phyloP scores from a whole-genome alignment of 2,113 vertebrate genomes.

The Motacilla alba region DNA sequence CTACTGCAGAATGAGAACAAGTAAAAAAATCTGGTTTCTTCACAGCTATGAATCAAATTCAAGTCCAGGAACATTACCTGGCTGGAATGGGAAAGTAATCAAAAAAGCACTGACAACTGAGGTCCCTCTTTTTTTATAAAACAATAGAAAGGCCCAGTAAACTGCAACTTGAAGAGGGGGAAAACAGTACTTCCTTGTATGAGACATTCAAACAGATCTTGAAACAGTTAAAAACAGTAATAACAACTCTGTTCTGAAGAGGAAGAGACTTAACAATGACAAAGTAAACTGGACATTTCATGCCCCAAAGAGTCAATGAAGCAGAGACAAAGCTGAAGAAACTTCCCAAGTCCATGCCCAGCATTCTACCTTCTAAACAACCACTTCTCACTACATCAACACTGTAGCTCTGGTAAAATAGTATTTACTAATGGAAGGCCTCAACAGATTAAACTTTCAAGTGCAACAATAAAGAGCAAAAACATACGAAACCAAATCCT shows the following conservation, averaged over 20 bases:
- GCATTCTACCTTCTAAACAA: background rate
- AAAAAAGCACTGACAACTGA: background rate
- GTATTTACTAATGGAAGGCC: background rate
- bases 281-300: background rate
- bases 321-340: background rate
- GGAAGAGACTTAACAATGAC: background rate
- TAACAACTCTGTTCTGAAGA: background rate
- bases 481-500: background rate
- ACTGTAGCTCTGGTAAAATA: background rate
- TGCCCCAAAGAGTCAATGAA: background rate
- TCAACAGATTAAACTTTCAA: background rate
- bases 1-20: background rate
- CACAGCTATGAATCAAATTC: background rate
- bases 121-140: background rate
- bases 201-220: background rate
- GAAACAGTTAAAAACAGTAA: background rate
- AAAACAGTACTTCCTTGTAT: background rate
- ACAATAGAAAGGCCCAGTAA: background rate
- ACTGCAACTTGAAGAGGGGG: background rate
- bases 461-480: background rate
- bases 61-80: background rate
- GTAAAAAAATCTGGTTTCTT: background rate
- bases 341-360: fast-evolving
- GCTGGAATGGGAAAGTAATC: background rate
- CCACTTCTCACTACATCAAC: background rate